A percentile compares a stretch with the other conserved stretches of the same genome.
Evolutionary conservation across 35 echinoderm and acorn worm species (phyloP).

Genomic region (Ophiothrix spiculata): DNA sequence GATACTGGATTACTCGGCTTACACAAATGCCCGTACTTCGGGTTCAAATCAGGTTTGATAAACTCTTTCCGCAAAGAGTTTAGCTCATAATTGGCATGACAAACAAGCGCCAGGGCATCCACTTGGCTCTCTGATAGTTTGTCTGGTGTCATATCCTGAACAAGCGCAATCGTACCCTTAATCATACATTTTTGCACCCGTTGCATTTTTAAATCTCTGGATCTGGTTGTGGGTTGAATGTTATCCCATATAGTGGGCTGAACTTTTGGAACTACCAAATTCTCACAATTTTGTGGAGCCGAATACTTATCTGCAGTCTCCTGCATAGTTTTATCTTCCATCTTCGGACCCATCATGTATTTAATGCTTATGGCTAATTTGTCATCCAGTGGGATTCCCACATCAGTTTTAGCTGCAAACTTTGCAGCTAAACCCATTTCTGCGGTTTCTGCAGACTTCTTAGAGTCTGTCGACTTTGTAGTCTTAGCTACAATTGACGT

Average conservation of each 20-base stretch:
- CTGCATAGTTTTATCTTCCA: too few relatives aligned
- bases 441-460: too few relatives aligned
- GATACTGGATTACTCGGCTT: slow-evolving; percentile 17
- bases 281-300: slow-evolving; percentile 18
- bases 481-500: too few relatives aligned
- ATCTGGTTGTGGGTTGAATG: slow-evolving; percentile 6
- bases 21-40: slow-evolving; percentile 9
- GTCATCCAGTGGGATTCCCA: too few relatives aligned
- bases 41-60: slow-evolving; percentile 50
- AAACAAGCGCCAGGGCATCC: slow-evolving; percentile 32
- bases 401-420: too few relatives aligned
- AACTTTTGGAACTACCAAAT: slow-evolving; percentile 37
- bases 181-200: slow-evolving; percentile 40
- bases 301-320: slow-evolving; percentile 28
- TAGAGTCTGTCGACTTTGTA: too few relatives aligned
- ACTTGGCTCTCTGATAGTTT: slow-evolving; percentile 21
- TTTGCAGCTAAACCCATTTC: too few relatives aligned
- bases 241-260: slow-evolving; percentile 53
- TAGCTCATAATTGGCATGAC: slow-evolving; percentile 40
- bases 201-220: slow-evolving; percentile 37
- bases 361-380: too few relatives aligned
- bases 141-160: not conserved
- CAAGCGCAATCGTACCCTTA: slow-evolving; percentile 35
- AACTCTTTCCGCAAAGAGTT: slow-evolving; percentile 38
- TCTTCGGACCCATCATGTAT: too few relatives aligned